phyloP scores from a whole-genome alignment of 2,888 invertebrate species.

The Tetanocera ferruginea region DNA sequence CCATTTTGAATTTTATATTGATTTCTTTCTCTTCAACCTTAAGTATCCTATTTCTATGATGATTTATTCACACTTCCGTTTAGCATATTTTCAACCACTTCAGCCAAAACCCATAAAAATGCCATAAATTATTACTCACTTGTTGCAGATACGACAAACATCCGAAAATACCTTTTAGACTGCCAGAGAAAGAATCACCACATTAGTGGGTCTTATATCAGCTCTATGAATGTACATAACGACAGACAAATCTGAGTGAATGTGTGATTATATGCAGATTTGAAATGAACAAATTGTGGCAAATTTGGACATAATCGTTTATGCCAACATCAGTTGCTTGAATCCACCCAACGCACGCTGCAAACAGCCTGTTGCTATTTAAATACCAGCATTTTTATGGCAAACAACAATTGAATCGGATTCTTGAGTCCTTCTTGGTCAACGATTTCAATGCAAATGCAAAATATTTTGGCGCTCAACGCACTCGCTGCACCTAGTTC shows the following conservation, averaged over 20 bases:
- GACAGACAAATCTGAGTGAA: neutral
- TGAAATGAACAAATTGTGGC: neutral
- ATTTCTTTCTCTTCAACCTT: too few relatives aligned
- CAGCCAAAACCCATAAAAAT: neutral
- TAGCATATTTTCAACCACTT: neutral
- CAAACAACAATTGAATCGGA: neutral
- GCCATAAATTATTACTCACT: neutral
- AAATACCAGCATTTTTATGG: constrained; percentile 1
- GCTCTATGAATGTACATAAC: neutral
- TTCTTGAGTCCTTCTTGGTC: neutral
- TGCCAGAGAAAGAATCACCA: neutral
- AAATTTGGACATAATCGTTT: constrained; percentile 18
- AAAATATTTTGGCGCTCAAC: constrained; percentile 3
- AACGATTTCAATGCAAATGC: constrained; percentile 8
- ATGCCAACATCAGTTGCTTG: neutral
- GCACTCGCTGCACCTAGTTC: neutral
- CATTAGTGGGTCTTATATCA: neutral
- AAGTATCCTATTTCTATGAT: too few relatives aligned
- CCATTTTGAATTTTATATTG: too few relatives aligned
- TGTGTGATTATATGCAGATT: neutral
- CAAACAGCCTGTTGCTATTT: neutral
- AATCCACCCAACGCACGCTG: neutral
- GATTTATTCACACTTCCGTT: constrained; percentile 1
- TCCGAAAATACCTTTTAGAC: neutral
- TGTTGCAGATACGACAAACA: neutral